Evolutionary conservation across 1,140 invertebrate species (phyloP).

Genomic region (Chrysoperla carnea): DNA sequence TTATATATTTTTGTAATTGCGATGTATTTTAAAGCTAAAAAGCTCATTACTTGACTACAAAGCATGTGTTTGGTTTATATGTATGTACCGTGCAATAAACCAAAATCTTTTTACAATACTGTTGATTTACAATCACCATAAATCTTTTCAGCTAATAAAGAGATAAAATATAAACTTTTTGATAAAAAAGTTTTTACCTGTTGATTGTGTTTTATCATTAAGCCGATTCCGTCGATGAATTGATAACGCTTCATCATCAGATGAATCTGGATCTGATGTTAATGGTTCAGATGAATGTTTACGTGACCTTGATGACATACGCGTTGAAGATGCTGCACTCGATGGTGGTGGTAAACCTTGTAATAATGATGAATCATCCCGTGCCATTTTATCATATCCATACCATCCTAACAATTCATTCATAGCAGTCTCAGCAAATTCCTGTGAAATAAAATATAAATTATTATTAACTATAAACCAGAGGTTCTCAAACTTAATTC

Average conservation of each 20-base stretch:
- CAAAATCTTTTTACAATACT: too few relatives aligned
- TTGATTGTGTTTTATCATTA: neutral
- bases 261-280: constrained; percentile 5
- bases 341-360: constrained; percentile 6
- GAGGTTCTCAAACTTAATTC: too few relatives aligned
- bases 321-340: constrained; percentile 10
- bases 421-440: constrained; percentile 78
- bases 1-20: too few relatives aligned
- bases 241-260: constrained; percentile 8
- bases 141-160: too few relatives aligned
- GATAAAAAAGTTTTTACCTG: too few relatives aligned
- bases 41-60: too few relatives aligned
- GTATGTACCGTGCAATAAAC: too few relatives aligned
- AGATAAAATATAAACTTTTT: too few relatives aligned
- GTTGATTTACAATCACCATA: too few relatives aligned
- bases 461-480: too few relatives aligned
- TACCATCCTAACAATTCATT: constrained; percentile 81
- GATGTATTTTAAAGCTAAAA: too few relatives aligned
- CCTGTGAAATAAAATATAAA: constrained; percentile 34
- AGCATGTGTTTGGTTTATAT: too few relatives aligned
- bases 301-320: neutral
- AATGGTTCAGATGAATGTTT: constrained; percentile 7
- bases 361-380: constrained; percentile 10
- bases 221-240: constrained; percentile 9
- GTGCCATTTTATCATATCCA: constrained; percentile 58